Base-by-base conservation (phyloP, 2,888 invertebrate species). In the Archips xylosteana region DNA sequence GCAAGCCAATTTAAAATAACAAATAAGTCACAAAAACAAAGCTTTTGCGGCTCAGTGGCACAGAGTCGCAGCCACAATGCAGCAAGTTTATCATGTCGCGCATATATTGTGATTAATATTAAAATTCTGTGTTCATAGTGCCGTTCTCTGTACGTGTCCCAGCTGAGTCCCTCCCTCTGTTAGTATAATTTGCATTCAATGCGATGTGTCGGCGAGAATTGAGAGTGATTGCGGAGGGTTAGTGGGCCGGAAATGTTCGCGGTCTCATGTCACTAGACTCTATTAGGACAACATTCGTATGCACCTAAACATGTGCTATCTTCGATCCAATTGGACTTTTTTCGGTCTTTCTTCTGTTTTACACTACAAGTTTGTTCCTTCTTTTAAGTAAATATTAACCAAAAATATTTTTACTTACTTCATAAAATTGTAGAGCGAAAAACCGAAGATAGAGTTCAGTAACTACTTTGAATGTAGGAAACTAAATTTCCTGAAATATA, bases 111-210 rank as follows among this genome's bases (percentile, higher is more conserved):
- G 74, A 69, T 74, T 72, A 75, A 76, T 71, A 76, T 78, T 79
- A 76, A 77, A 78, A 80, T 79, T 77, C 76, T 77, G 75, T 68
- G 75, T 68, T 63, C 71, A 71, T 67, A 67, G 64, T 66, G 54
- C 75, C 75, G 73, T 32, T 68, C 78, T 64, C 51, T 47, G 71
- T 71, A 64, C 75, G 75, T 69, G 68, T 54, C 32, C 32, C 49
- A 66, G 59, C 36, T 36, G 61, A 71, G 67, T 69, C 47, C 65
- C 47, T 36, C 74, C 60, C 39, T 59, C 63, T 63, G 49, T 73
- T 72, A 63, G 77, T 77, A 76, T 80, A 82, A 87, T 86, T 87
- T 83, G 83, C 83, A 85, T 86, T 82, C 80, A 86, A 83, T 83
- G 80, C 70, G 76, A 76, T 75, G 71, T 80, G 80, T 75, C 75